Base-by-base conservation (phyloP, 2,113 vertebrate genomes). In the Junco hyemalis region DNA sequence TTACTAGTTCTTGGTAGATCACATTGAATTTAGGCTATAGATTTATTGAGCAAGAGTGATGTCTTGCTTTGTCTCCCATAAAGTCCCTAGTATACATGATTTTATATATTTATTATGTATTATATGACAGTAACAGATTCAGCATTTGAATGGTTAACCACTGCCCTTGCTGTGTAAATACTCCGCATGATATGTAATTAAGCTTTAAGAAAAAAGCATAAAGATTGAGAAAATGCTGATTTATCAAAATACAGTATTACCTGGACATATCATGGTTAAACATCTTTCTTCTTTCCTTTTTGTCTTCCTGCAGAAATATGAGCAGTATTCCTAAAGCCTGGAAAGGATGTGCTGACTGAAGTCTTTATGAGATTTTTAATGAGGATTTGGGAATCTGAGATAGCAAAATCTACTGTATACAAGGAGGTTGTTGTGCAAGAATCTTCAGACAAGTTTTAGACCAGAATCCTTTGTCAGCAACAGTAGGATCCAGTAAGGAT, bases 401-500 rank as follows among this genome's bases (percentile, higher is more conserved):
- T 88, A 78, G 81, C 26, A 64, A 86, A 93, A 89, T 74, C 56
- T 61, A 48, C 81, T 79, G 13, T 86, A 60, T 54, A 77, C 42
- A 73, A 71, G 42, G 50, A 76, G 40, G 61, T 61, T 60, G 77
- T 96, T 92, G 77, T 89, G 91, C 33, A 29, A 71, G 65, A 72
- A 76, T 57, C 80, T 89, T 84, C 66, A 81, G 56, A 91, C 44
- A 87, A 71, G 57, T 93, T 95, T 87, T 81, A 95, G 93, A 86
- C 69, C 90, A 66, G 74, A 88, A 94, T 89, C 70, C 59, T 97
- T 91, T 96, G 91, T 89, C 86, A 92, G 54, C 91, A 87, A 28
- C 81, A 65, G 68, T 91, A 89, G 90, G 80, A 93, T 88, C 86
- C 92, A 85, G 83, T 76, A 54, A 93, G 81, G 70, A 91, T 86